These are phyloP conservation scores for Torymus tubicola DNA, from an alignment of 2,888 invertebrate species.

Conservation along the genomic window DNA sequence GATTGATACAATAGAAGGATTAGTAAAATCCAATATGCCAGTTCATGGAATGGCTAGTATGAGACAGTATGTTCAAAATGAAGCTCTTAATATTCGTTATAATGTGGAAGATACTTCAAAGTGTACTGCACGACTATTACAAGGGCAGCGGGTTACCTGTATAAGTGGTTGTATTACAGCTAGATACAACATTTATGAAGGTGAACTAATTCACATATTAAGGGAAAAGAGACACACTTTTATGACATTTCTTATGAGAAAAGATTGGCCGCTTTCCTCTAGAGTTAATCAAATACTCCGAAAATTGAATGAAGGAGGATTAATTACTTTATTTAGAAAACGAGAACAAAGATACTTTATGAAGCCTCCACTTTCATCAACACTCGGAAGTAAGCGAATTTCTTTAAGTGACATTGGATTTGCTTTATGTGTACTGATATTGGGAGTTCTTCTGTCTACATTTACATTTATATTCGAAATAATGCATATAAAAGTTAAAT, in stretches of 20 bases:
- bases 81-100: not conserved
- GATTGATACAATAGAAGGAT: constrained; percentile 3
- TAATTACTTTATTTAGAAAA: constrained; percentile 4
- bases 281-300: constrained; percentile 20
- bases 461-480: not conserved
- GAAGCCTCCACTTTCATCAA: not conserved
- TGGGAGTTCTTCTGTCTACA: constrained; percentile 1
- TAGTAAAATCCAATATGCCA: not conserved
- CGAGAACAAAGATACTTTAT: not conserved
- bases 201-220: constrained; percentile 9
- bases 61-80: not conserved
- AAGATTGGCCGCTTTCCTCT: constrained; percentile 14
- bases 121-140: not conserved
- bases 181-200: not conserved
- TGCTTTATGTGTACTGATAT: not conserved
- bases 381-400: not conserved
- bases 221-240: not conserved
- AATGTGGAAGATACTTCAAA: not conserved
- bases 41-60: constrained; percentile 13
- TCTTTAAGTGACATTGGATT: not conserved
- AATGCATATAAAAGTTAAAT: not conserved
- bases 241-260: not conserved
- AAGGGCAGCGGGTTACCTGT: constrained; percentile 10
- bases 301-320: constrained; percentile 2
- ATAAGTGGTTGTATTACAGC: constrained; percentile 11